Evolutionary conservation across 2,113 vertebrate species (phyloP), one percentile per base, ranked within the genome.

Genomic region (Saccopteryx bilineata): DNA sequence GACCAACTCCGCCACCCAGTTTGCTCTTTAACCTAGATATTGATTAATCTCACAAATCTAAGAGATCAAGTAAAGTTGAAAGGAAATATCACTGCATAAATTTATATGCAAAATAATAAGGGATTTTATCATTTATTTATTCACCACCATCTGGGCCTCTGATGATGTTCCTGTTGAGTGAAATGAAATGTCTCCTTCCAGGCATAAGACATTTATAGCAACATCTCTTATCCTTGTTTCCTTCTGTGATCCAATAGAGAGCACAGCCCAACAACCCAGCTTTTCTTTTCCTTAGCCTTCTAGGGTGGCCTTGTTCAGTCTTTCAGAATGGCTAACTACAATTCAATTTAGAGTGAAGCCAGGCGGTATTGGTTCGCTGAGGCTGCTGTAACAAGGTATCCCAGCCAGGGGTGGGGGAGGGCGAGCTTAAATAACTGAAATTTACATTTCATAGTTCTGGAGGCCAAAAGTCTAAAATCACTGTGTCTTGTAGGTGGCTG

Each of bases 251-350:
- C 66, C 84, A 87, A 39, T 17, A 83, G 39, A 39, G 39, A 39
- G 19, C 7, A 52, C 9, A 76, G 5, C 0, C 4, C 21, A 84
- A 24, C 11, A 87, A 17, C 52, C 46, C 4, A 0, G 0, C 6
- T 58, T 96, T 76, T 91, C 85, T 90, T 66, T 96, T 94, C 72
- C 3, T 23, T 33, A 75, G 46, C 63, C 23, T 63, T 78, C 54
- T 60, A 87, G 92, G 6, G 63, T 58, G 0, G 10, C 52, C 26
- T 90, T 3, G 9, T 61, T 68, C 21, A 56, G 81, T 71, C 52
- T 54, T 50, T 91, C 21, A 69, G 84, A 85, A 91, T 58, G 71
- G 48, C 10, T 75, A 74, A 87, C 39, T 87, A 13, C 18, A 54
- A 68, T 61, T 79, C n/a, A 14, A 78, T 84, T 52, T 74, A 46